These are phyloP conservation scores for Trichonephila clavata DNA, from an alignment of 1,140 invertebrate species.

Conservation along the genomic window DNA sequence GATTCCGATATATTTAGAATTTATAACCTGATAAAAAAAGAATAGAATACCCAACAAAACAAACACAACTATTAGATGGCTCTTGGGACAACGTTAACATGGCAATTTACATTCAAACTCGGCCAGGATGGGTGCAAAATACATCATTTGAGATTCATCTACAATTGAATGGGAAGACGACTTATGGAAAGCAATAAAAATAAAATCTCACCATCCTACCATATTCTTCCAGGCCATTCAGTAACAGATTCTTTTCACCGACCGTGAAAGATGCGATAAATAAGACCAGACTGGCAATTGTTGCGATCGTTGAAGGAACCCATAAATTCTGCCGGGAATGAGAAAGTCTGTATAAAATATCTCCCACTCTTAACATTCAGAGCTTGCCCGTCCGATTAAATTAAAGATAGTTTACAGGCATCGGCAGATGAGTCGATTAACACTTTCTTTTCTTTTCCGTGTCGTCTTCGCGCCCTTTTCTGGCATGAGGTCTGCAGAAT, in stretches of 20 bases:
- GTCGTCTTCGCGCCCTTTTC: slow-evolving; percentile 23
- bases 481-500: neutral
- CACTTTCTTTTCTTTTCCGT: neutral
- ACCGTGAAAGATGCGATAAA: slow-evolving; percentile 6
- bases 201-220: neutral
- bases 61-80: neutral
- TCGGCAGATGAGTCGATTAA: slow-evolving; percentile 23
- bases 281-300: slow-evolving; percentile 3
- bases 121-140: neutral
- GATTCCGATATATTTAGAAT: neutral
- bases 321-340: slow-evolving; percentile 7
- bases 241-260: neutral
- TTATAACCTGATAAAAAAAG: neutral
- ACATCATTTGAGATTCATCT: neutral
- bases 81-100: neutral
- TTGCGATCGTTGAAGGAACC: neutral
- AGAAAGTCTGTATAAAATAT: slow-evolving; percentile 22
- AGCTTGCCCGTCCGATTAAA: slow-evolving; percentile 27
- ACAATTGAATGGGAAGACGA: neutral
- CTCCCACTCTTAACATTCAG: neutral
- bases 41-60: neutral
- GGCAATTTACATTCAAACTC: neutral
- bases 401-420: slow-evolving; percentile 18
- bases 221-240: slow-evolving; percentile 7
- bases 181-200: slow-evolving; percentile 1